Base-by-base conservation (phyloP, 2,797 vertebrate genomes). In the Rallus crepitans region DNA sequence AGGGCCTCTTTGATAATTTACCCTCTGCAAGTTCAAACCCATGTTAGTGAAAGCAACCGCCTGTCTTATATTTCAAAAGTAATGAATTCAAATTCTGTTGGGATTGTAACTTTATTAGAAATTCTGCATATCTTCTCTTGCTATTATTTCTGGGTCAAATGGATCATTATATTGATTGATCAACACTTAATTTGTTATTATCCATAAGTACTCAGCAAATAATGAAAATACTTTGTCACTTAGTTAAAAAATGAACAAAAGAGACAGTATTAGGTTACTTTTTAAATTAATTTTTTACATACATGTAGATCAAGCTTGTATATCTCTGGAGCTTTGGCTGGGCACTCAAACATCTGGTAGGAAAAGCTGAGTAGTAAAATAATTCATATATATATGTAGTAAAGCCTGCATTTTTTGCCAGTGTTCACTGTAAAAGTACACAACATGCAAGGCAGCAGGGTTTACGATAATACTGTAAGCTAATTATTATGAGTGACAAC, bases 101-200 rank as follows among this genome's bases (percentile, higher is more conserved):
- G 90, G 97, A 97, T 96, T 96, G 82, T 91, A 77, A 90, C 97
- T 94, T 97, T 97, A 97, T 97, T 98, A 97, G 95, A 97, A 97
- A 92, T 93, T 90, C 83, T 87, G n/a, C 35, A 16, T 95, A 66
- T 89, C 73, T 87, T 96, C 70, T 76, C 66, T 89, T 96, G 37
- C 83, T 96, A 90, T 95, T 97, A 95, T 96, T 96, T 96, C 70
- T 92, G 69, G 91, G 92, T 91, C 90, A 95, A 97, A 95, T 77
- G 57, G 77, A 95, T 96, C 86, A 73, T 95, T 96, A 89, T 87
- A 95, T 93, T 95, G 96, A 97, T 94, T 94, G 79, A 96, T 95
- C 90, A 93, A 92, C 56, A 77, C 52, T 94, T 91, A 90, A 76
- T 95, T 94, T 95, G 66, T 95, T 96, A 91, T 96, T 90, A 95